Conservation (phyloP, 2,888 invertebrate species). For the Lordiphosa andalusiaca region DNA sequence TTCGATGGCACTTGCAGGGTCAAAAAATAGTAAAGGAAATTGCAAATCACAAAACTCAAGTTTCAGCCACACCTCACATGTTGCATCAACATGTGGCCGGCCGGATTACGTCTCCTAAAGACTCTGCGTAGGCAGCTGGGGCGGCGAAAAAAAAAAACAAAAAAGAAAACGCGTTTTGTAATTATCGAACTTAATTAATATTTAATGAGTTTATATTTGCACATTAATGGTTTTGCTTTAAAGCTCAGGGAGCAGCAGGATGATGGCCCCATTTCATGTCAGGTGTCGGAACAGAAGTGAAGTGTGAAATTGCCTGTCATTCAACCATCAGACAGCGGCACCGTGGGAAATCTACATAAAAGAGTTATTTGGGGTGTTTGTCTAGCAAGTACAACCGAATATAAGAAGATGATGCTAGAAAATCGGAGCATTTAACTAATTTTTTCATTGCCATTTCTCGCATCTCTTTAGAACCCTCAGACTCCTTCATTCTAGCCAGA, state of each 20-base stretch:
- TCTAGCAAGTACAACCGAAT: too few species aligned
- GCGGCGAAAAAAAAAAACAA: background rate
- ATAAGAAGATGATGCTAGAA: too few species aligned
- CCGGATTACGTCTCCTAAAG: background rate
- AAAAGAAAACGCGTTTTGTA: slow-evolving; percentile 26
- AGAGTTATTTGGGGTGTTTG: too few species aligned
- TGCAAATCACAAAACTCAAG: slow-evolving; percentile 2
- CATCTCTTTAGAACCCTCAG: too few species aligned
- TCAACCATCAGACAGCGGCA: slow-evolving; percentile 31
- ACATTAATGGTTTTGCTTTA: slow-evolving; percentile 60
- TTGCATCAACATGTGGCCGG: slow-evolving; percentile 49
- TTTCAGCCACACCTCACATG: slow-evolving; percentile 24
- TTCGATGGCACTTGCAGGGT: background rate
- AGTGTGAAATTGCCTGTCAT: slow-evolving; percentile 68
- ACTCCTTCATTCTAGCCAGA: too few species aligned
- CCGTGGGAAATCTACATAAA: slow-evolving; percentile 11
- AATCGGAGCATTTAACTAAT: too few species aligned
- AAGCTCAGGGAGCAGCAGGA: slow-evolving; percentile 16
- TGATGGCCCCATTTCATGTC: slow-evolving; percentile 42
- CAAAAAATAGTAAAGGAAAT: background rate
- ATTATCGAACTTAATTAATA: slow-evolving; percentile 69
- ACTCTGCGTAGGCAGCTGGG: background rate
- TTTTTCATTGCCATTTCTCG: too few species aligned
- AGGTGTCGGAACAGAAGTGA: slow-evolving; percentile 35
- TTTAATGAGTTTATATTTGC: slow-evolving; percentile 62